Conservation (phyloP, 2,113 vertebrate genomes). For the Psittacara wagleri region DNA sequence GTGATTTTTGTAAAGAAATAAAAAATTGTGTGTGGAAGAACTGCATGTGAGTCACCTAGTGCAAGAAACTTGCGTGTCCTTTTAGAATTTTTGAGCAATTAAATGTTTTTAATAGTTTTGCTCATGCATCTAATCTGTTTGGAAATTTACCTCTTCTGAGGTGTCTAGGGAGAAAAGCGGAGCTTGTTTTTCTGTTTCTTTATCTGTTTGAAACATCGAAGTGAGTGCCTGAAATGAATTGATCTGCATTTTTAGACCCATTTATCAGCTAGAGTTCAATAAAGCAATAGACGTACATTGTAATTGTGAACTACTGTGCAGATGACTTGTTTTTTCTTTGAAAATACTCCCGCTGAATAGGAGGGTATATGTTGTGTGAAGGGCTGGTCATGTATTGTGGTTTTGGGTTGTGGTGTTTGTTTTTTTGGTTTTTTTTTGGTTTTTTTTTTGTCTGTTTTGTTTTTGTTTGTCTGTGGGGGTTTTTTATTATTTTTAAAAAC, state of each 20-base stretch:
- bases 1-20: background rate
- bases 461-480: background rate
- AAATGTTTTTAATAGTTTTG: background rate
- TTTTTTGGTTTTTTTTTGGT: no score
- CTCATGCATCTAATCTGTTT: background rate
- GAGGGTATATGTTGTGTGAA: background rate
- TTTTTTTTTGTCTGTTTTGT: no score
- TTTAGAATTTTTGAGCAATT: background rate
- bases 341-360: background rate
- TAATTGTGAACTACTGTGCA: background rate
- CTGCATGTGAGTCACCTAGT: background rate
- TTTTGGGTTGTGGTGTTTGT: background rate
- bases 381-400: background rate
- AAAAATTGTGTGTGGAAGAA: background rate
- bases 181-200: background rate
- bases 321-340: background rate
- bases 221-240: background rate
- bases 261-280: background rate
- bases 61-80: background rate
- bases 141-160: background rate
- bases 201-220: background rate
- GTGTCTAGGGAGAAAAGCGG: background rate
- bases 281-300: background rate
- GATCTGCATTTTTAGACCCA: background rate
- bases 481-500: background rate